Evolutionary conservation across 2,797 vertebrate species (phyloP), one percentile per base, ranked within the genome.

Genomic region (Eutrigla gurnardus): DNA sequence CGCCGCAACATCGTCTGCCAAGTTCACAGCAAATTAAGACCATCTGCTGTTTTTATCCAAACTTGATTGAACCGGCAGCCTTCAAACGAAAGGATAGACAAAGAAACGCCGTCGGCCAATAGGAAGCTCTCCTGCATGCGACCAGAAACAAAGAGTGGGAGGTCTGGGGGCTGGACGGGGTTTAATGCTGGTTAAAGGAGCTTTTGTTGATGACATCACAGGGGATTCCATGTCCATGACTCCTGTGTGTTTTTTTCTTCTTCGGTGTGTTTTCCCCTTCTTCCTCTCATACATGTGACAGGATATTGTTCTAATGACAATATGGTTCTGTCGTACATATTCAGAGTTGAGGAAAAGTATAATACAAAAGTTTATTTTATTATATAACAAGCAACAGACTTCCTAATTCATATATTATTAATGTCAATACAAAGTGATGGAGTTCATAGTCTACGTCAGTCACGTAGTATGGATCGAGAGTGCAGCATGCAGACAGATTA

Each of bases 11-110:
- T 64, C 50, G 3, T 65, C 72, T 78, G 81, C 85, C 76, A 78
- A 43, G 74, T 82, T 85, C 55, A 13, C 9, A 10, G 76, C 71
- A 82, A 92, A 91, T 89, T 72, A 78, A 81, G 72, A 88, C 86
- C 91, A 92, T 93, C 92, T 94, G 92, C 72, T 75, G 65, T 78
- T 85, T 88, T 89, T 71, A 66, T 74, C 10, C 11, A 68, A 65
- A 77, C 78, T 71, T 86, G 75, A 90, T 83, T 83, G 75, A 81
- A 90, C 77, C 58, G 83, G 86, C 82, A 81, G 67, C 46, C 52
- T 76, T 73, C 53, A 81, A 80, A 82, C 86, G 75, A 83, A 87
- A 75, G 47, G 18, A 77, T 77, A 35, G 67, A 36, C 67, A 74
- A 70, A 65, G 18, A 55, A 77, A 57, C 11, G 5, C 18, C 40